Base-by-base conservation (phyloP, 2,797 vertebrate genomes). In the Trichosurus vulpecula region DNA sequence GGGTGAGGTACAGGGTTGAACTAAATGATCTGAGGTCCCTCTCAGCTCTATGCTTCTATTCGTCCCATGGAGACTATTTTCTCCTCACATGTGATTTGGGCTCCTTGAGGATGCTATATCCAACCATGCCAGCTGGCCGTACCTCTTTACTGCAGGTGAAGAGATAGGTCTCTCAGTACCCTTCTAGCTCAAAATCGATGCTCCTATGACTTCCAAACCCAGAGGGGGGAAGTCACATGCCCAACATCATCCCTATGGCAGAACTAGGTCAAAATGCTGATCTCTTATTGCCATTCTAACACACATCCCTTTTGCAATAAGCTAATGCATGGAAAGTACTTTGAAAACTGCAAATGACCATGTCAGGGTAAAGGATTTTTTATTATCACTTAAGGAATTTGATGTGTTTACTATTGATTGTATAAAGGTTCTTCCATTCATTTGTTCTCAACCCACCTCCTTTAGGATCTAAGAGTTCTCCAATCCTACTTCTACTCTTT, bases 31-130 rank as follows among this genome's bases (percentile, higher is more conserved):
- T 25, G 19, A 81, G n/a, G n/a, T 81, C 66, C 41, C 16, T 41
- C 6, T 99, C 99, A 99, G 97, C 99, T 99, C 98, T 99, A 99
- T 98, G 99, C 99, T 13, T 99, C 99, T 91, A 98, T 99, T 99
- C 99, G 99, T 91, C 99, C 99, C 97, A 99, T 99, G 93, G 99
- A 99, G 97, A 99, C 99, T 98, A 99, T 99, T 98, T 99, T 99
- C 98, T 99, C 99, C 98, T 99, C 99, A 11, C 99, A 99, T 9
- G 99, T 98, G 53, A 99, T 98, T 99, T 99, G 97, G 99, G 99
- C 98, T 99, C 99, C 90, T 99, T 99, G 94, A 99, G 99, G 96
- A 99, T 99, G 98, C 99, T 98, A 87, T 99, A 99, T 99, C 99
- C 99, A 95, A 98, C 98, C 98, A 98, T 98, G 66, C 99, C 99